phyloP scores from a whole-genome alignment of 2,113 vertebrate genomes.

The Nymphicus hollandicus region DNA sequence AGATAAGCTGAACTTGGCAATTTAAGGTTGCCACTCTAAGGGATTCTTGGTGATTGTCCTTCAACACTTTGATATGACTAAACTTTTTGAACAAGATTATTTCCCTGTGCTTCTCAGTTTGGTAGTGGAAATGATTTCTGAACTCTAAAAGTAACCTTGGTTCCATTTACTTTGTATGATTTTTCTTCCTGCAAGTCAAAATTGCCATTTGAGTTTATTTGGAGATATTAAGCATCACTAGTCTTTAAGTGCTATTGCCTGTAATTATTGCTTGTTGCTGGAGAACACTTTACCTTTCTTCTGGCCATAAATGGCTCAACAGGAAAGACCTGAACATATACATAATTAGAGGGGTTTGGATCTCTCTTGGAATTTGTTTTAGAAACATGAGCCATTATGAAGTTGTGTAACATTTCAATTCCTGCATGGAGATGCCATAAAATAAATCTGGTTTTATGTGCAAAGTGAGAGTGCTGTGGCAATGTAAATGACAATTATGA shows the following conservation, averaged over 20 bases:
- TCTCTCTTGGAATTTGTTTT: not conserved
- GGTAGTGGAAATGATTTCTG: not conserved
- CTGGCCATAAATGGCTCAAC: not conserved
- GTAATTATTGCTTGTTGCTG: not conserved
- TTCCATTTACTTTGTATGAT: not conserved
- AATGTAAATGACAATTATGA: not conserved
- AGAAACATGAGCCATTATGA: not conserved
- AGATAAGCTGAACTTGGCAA: not conserved
- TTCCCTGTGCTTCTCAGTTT: not conserved
- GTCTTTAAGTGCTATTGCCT: not conserved
- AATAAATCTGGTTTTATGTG: not conserved
- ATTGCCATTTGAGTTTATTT: not conserved
- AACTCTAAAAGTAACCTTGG: not conserved
- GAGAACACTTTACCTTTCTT: not conserved
- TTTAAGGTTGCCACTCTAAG: not conserved
- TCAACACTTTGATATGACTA: not conserved
- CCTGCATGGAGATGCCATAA: not conserved
- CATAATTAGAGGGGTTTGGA: not conserved
- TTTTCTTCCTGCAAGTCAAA: not conserved
- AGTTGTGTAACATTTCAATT: not conserved
- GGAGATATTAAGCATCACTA: not conserved
- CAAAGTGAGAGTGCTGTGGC: not conserved
- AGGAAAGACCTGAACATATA: not conserved
- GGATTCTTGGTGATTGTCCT: not conserved
- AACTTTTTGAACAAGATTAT: not conserved